Conservation (phyloP, 2,113 vertebrate species). For the Mirza zaza region DNA sequence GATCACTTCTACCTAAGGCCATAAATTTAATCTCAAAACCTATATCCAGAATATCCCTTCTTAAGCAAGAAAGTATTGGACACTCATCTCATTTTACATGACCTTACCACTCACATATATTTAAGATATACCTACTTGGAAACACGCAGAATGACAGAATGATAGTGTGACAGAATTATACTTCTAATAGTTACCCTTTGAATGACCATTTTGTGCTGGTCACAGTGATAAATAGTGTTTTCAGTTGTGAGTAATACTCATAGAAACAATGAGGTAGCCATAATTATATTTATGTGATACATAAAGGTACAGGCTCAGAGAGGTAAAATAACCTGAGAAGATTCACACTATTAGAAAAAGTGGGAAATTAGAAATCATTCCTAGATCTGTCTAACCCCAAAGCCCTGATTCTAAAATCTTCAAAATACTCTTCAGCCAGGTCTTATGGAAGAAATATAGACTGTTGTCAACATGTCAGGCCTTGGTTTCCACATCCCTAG, state of each 20-base stretch:
- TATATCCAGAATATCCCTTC: background rate
- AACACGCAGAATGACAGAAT: background rate
- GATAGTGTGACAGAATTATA: background rate
- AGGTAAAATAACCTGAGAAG: background rate
- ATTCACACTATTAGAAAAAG: background rate
- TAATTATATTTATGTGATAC: background rate
- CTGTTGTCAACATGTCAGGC: background rate
- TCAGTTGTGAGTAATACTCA: background rate
- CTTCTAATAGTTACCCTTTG: background rate
- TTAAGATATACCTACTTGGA: background rate
- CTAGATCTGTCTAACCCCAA: background rate
- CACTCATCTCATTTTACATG: background rate
- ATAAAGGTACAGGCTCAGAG: background rate
- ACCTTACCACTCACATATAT: background rate
- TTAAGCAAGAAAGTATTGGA: background rate
- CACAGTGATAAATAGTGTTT: background rate
- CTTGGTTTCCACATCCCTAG: background rate
- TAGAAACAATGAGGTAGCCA: background rate
- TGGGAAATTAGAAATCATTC: background rate
- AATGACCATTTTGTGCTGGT: background rate
- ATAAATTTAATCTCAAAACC: background rate
- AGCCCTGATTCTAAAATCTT: background rate
- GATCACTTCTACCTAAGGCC: background rate
- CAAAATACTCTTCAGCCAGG: background rate
- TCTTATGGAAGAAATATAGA: background rate